These are phyloP conservation scores for Ciconia boyciana DNA, from an alignment of 2,113 vertebrate genomes.

Conservation along the genomic window DNA sequence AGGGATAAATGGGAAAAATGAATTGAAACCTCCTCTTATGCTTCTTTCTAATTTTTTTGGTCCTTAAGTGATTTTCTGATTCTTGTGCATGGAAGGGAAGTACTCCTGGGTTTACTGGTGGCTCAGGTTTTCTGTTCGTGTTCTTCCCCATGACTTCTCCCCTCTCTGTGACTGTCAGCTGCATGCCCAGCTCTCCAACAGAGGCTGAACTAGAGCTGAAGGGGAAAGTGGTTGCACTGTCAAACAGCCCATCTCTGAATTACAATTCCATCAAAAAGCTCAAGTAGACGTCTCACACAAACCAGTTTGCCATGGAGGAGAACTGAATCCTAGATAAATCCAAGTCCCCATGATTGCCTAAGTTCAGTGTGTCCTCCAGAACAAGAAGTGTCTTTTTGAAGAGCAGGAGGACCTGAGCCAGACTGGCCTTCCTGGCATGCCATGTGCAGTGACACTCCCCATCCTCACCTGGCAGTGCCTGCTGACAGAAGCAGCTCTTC, in stretches of 20 bases:
- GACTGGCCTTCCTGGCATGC: background rate
- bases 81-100: background rate
- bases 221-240: background rate
- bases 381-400: background rate
- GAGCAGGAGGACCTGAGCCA: background rate
- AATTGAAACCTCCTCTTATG: background rate
- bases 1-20: background rate
- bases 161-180: background rate
- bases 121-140: background rate
- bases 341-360: background rate
- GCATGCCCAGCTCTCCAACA: background rate
- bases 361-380: background rate
- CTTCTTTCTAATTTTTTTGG: background rate
- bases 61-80: background rate
- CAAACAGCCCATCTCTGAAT: background rate
- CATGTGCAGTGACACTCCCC: background rate
- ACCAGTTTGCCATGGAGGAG: background rate
- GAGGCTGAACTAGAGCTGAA: background rate
- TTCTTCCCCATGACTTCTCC: background rate
- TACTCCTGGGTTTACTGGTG: background rate
- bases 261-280: background rate
- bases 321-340: background rate
- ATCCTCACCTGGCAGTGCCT: background rate
- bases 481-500: background rate
- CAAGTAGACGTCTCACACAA: background rate